phyloP scores from a whole-genome alignment of 64 coral and sea anemone genomes.

The Pachyseris speciosa region DNA sequence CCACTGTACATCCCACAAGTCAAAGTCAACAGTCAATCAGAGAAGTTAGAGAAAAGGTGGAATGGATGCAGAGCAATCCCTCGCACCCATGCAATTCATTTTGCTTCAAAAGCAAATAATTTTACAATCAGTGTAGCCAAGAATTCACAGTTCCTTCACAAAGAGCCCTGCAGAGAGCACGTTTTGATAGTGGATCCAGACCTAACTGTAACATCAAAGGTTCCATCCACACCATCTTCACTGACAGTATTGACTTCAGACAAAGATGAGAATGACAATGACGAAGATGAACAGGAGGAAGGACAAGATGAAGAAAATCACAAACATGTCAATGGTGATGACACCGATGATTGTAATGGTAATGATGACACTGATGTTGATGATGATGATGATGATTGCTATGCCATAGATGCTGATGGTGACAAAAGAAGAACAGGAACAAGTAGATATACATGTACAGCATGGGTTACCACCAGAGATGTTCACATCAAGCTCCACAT shows the following conservation, averaged over 20 bases:
- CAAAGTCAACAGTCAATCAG: not conserved
- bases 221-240: not conserved
- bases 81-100: slow-evolving; percentile 57
- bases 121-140: not conserved
- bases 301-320: not conserved
- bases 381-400: too few species aligned
- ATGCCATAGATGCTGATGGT: not conserved
- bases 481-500: not conserved
- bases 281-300: not conserved
- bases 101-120: too few species aligned
- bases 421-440: not conserved
- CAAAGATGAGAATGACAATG: not conserved
- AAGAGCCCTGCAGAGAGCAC: not conserved
- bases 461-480: slow-evolving; percentile 14
- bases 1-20: not conserved
- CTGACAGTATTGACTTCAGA: not conserved
- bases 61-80: slow-evolving; percentile 23
- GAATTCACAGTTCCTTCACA: not conserved
- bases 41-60: not conserved
- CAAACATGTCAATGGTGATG: not conserved
- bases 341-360: not conserved
- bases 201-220: not conserved
- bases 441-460: not conserved
- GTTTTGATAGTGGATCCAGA: not conserved
- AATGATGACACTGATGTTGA: not conserved